Conservation (phyloP, 2,113 vertebrate genomes). For the Cheirogaleus medius region DNA sequence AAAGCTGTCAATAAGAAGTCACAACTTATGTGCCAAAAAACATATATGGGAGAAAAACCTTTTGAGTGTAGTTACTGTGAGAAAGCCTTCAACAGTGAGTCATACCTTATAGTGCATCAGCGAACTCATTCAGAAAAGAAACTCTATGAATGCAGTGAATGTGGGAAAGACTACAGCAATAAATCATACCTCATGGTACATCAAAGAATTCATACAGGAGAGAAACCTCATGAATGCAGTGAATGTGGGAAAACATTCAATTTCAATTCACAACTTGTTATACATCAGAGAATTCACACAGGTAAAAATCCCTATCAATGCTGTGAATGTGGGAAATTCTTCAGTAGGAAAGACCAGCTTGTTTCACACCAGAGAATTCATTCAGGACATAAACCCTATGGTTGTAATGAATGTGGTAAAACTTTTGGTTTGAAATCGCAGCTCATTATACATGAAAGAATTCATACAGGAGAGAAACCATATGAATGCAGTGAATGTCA, state of each 20-base stretch:
- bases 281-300: constrained; percentile 19
- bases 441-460: constrained; percentile 59
- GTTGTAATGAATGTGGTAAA: constrained; percentile 89
- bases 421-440: constrained; percentile 87
- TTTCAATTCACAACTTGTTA: background rate
- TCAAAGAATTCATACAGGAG: background rate
- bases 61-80: background rate
- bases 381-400: constrained; percentile 55
- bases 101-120: background rate
- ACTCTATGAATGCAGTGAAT: background rate
- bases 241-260: background rate
- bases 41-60: background rate
- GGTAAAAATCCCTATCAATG: background rate
- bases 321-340: constrained; percentile 2
- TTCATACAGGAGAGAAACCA: constrained; percentile 73
- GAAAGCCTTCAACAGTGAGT: constrained; percentile 38
- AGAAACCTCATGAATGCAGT: background rate
- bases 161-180: background rate
- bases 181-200: background rate
- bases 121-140: background rate
- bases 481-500: constrained; percentile 72
- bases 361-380: constrained; percentile 61
- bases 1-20: background rate
- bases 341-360: constrained; percentile 55
- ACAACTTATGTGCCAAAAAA: background rate